A percentile compares a stretch with the other conserved stretches of the same genome.
Evolutionary conservation across 2,888 invertebrate genomes (phyloP).

Genomic region (Conus canariensis): DNA sequence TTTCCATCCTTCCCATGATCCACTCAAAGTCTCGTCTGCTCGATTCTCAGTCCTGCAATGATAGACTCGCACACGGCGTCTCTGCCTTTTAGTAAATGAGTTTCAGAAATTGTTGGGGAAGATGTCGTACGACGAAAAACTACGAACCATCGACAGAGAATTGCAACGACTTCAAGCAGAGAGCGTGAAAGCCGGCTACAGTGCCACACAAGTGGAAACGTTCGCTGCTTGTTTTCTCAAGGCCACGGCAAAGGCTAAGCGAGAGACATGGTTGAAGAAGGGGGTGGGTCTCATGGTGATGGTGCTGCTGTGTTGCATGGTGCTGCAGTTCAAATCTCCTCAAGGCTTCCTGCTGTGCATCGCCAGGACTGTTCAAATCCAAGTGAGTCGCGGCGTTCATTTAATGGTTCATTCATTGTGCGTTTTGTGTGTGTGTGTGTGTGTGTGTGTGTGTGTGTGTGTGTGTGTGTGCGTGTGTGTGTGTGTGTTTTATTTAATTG

Average conservation of each 20-base stretch:
- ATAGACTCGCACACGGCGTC: too few species aligned
- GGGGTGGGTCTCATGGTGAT: constrained; percentile 46
- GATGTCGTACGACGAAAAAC: constrained; percentile 58
- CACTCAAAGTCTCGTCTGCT: background rate
- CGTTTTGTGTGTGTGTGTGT: background rate
- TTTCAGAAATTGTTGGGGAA: constrained; percentile 21
- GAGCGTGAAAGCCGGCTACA: constrained; percentile 62
- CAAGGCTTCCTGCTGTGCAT: constrained; percentile 48
- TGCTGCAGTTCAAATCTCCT: constrained; percentile 55
- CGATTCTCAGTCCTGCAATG: too few species aligned
- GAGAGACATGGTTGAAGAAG: constrained; percentile 46
- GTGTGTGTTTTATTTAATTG: too few species aligned
- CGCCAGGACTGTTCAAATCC: constrained; percentile 52
- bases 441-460: too few species aligned
- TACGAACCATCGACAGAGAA: constrained; percentile 62
- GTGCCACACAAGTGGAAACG: constrained; percentile 57
- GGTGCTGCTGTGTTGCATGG: constrained; percentile 42
- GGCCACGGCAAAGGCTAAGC: background rate
- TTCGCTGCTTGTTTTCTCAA: constrained; percentile 57
- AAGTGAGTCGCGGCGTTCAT: constrained; percentile 3
- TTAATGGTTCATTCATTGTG: background rate
- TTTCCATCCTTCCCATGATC: background rate
- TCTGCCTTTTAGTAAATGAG: background rate
- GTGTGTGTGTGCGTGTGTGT: too few species aligned
- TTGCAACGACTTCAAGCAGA: constrained; percentile 60